Percentiles rank a stretch among this genome's conserved stretches.
Evolutionary conservation across 2,113 vertebrate genomes (phyloP).

Genomic region (Psettodes erumei): DNA sequence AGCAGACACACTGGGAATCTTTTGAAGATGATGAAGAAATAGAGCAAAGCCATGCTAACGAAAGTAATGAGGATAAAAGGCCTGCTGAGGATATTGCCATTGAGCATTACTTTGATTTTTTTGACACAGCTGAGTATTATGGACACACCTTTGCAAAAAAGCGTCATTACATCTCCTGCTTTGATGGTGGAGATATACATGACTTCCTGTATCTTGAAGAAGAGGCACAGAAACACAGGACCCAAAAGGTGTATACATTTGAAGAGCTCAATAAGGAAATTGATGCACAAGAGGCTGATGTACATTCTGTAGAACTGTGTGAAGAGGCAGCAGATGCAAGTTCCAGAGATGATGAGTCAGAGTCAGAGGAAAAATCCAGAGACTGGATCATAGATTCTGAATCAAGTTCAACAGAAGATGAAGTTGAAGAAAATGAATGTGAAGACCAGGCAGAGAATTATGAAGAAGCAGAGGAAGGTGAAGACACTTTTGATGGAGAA

Average conservation of each 20-base stretch:
- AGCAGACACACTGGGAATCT: slow-evolving; percentile 74
- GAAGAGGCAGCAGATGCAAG: slow-evolving; percentile 30
- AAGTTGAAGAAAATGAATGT: slow-evolving; percentile 22
- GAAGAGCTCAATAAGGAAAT: slow-evolving; percentile 19
- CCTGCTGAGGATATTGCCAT: slow-evolving; percentile 16
- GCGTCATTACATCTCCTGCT: slow-evolving; percentile 72
- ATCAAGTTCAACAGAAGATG: slow-evolving; percentile 28
- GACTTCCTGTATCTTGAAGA: slow-evolving; percentile 57
- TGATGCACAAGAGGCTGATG: not conserved
- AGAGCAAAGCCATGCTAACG: not conserved
- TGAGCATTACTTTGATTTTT: slow-evolving; percentile 72
- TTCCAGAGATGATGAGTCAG: slow-evolving; percentile 14
- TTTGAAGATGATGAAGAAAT: slow-evolving; percentile 69
- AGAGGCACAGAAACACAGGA: slow-evolving; percentile 22
- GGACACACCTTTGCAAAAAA: slow-evolving; percentile 44
- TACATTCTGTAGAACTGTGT: slow-evolving; percentile 1
- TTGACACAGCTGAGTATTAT: slow-evolving; percentile 63
- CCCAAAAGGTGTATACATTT: not conserved
- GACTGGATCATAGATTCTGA: slow-evolving; percentile 44
- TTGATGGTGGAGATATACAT: slow-evolving; percentile 76
- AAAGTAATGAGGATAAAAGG: slow-evolving; percentile 10
- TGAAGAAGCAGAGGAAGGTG: slow-evolving; percentile 26
- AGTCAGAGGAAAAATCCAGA: slow-evolving; percentile 33
- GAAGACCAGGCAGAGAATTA: slow-evolving; percentile 5
- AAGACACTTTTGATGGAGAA: slow-evolving; percentile 34